phyloP scores from a whole-genome alignment of 2,797 vertebrate species.

The Artibeus jamaicensis region DNA sequence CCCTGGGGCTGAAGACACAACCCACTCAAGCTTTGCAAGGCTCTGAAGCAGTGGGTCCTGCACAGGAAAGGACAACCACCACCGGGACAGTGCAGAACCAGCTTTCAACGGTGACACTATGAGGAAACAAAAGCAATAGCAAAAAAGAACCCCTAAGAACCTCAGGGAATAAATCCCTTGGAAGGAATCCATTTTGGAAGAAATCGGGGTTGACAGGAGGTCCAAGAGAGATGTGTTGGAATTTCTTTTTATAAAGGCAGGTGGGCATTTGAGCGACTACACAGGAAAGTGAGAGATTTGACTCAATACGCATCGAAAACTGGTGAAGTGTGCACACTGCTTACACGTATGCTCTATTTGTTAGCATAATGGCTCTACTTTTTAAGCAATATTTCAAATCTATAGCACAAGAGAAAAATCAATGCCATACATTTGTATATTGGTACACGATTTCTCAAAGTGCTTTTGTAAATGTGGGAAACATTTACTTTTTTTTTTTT shows the following conservation, averaged over 20 bases:
- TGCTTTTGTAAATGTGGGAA: slow-evolving; percentile 3
- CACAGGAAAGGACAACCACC: not conserved
- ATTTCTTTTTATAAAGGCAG: not conserved
- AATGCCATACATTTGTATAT: not conserved
- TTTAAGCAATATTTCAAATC: slow-evolving; percentile 38
- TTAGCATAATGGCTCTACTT: not conserved
- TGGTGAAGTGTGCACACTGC: not conserved
- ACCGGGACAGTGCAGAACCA: not conserved
- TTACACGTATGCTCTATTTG: not conserved
- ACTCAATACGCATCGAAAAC: not conserved
- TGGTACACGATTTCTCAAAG: slow-evolving; percentile 14
- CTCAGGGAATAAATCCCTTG: not conserved
- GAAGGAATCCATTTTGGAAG: not conserved
- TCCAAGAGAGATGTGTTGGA: not conserved
- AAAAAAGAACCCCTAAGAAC: not conserved
- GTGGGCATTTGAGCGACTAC: not conserved
- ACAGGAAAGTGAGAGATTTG: not conserved
- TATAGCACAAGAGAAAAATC: slow-evolving; percentile 3
- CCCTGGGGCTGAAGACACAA: not conserved
- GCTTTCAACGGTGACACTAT: not conserved
- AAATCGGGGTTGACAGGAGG: not conserved
- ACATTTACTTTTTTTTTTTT: not conserved
- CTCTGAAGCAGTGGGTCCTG: not conserved
- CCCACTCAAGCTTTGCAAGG: not conserved
- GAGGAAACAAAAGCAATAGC: not conserved